phyloP scores from a whole-genome alignment of 2,113 vertebrate genomes.

The Onychostruthus taczanowskii region DNA sequence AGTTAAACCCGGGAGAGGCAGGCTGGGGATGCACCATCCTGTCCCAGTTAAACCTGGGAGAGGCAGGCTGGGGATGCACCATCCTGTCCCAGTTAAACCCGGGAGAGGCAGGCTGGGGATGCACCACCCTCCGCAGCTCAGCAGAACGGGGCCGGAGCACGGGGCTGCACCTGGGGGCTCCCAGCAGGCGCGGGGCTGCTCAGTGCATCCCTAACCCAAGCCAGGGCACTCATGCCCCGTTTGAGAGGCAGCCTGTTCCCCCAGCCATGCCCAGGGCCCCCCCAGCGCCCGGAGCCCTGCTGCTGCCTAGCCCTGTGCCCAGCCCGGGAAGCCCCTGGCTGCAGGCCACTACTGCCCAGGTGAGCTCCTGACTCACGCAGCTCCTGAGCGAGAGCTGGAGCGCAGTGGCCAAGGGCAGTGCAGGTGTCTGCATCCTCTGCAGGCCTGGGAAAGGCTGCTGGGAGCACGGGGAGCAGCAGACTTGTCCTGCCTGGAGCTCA shows the following conservation, averaged over 20 bases:
- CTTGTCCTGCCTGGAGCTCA: fast-evolving
- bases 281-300: fast-evolving
- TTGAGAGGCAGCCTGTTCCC: not conserved
- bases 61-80: not conserved
- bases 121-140: fast-evolving
- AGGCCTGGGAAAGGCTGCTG: not conserved
- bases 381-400: not conserved
- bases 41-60: not conserved
- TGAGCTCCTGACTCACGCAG: not conserved
- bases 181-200: fast-evolving
- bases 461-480: not conserved
- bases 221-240: fast-evolving
- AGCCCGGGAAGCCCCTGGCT: not conserved
- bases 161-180: fast-evolving
- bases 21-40: not conserved
- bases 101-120: not conserved
- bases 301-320: not conserved
- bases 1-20: not conserved
- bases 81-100: not conserved
- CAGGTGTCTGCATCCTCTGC: not conserved
- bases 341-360: not conserved
- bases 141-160: fast-evolving
- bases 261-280: not conserved
- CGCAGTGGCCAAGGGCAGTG: fast-evolving
- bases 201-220: fast-evolving